Percentiles rank a stretch among this genome's conserved stretches.
phyloP scores from a whole-genome alignment of 2,888 invertebrate genomes.

The Cheilosia grossa region DNA sequence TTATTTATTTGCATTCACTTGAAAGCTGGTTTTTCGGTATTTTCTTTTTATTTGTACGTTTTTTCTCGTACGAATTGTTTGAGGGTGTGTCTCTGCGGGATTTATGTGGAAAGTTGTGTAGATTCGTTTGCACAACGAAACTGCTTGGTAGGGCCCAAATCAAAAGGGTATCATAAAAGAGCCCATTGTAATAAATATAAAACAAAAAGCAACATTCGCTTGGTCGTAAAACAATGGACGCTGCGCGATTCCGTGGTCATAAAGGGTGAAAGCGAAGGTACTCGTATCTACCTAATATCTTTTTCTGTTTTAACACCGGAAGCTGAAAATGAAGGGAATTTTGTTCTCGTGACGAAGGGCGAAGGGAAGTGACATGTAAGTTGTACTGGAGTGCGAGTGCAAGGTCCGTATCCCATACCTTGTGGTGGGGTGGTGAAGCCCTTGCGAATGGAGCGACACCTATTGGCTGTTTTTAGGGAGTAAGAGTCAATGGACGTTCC shows the following conservation, averaged over 20 bases:
- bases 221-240: conserved; percentile 66
- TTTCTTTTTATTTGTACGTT: conserved; percentile 11
- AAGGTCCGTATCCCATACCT: conserved; percentile 1
- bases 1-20: conserved; percentile 72
- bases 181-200: conserved; percentile 47
- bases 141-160: conserved; percentile 55
- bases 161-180: conserved; percentile 63
- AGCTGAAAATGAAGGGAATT: conserved; percentile 67
- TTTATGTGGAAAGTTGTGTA: conserved; percentile 68
- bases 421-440: too few species aligned
- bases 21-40: conserved; percentile 29
- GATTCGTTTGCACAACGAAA: conserved; percentile 52
- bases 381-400: conserved; percentile 5
- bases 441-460: neutral
- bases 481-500: too few species aligned
- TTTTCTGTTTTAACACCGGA: conserved; percentile 55
- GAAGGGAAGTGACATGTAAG: conserved; percentile 58
- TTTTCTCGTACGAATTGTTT: conserved; percentile 22
- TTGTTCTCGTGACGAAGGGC: conserved; percentile 37
- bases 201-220: conserved; percentile 47
- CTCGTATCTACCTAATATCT: conserved; percentile 42
- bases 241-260: conserved; percentile 64
- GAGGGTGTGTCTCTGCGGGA: conserved; percentile 59
- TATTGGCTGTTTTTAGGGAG: too few species aligned
- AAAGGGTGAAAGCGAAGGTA: conserved; percentile 40